phyloP scores from a whole-genome alignment of 2,888 invertebrate genomes.

The Candidula unifasciata region DNA sequence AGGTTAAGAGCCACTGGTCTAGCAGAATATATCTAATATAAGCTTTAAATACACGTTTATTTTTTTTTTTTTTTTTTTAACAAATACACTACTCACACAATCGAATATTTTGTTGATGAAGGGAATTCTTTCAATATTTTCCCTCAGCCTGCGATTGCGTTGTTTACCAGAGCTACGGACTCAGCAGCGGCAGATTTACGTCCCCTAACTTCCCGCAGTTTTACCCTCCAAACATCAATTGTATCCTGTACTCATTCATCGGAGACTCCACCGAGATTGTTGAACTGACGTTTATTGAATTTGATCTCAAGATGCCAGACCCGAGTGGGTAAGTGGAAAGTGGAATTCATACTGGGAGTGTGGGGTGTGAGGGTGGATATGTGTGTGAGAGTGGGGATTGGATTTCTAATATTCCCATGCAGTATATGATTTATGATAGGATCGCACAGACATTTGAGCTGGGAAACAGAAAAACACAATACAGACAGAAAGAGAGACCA shows the following conservation, averaged over 20 bases:
- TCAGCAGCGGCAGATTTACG: slow-evolving; percentile 86
- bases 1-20: no score
- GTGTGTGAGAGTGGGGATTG: neutral
- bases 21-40: no score
- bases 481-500: no score
- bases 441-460: no score
- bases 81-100: no score
- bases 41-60: no score
- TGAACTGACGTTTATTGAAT: slow-evolving; percentile 88
- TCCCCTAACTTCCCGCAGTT: slow-evolving; percentile 90
- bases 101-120: no score
- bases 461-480: no score
- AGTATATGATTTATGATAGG: no score
- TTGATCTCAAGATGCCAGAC: slow-evolving; percentile 84
- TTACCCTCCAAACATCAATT: slow-evolving; percentile 86
- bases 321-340: slow-evolving; percentile 54
- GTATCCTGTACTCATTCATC: slow-evolving; percentile 90
- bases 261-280: slow-evolving; percentile 89
- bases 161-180: slow-evolving; percentile 87
- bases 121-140: no score
- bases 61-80: no score
- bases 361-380: neutral
- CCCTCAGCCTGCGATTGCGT: slow-evolving; percentile 89
- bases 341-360: neutral
- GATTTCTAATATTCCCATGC: no score